Evolutionary conservation across 1,140 invertebrate genomes (phyloP), one percentile per base, ranked within the genome.

Genomic region (Chymomyza costata): DNA sequence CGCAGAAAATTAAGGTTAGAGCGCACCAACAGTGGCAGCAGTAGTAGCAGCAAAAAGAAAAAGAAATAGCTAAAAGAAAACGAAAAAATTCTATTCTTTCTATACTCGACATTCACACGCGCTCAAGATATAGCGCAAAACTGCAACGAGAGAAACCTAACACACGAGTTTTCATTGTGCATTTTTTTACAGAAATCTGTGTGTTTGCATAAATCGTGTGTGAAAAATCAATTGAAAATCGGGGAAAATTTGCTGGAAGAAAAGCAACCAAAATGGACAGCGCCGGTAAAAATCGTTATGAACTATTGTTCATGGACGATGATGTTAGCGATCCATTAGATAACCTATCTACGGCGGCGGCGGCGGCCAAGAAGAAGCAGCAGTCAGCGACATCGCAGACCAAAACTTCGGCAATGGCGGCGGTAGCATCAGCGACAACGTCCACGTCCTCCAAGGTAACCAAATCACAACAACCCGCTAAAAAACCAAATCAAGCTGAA

Each of bases 231-330:
- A 25, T 25, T 25, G 21, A 3, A 25, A 3, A 25, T 25, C 21
- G 21, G n/a, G 32, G 6, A 39, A 41, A 49, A 37, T 51, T 8
- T 34, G 11, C 28, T 31, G 39, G 32, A 38, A 25, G 38, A 57
- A 37, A 28, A 25, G 18, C 46, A 59, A 54, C 61, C 66, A 84
- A 60, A 66, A 97, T 97, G 95, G 95, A 97, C 89, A 94, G 92
- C 88, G 89, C 92, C 82, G 97, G 97, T 90, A 96, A 94, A 81
- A 98, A 98, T 89, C 93, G 96, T 88, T 97, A 95, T 88, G 93
- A 91, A 86, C 90, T 97, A 86, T 95, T 96, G 87, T 90, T 96
- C 85, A 89, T 91, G 86, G 92, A 94, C 83, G 93, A 93, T 86
- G 93, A 95, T 87, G 91, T 91, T 84, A 90, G 91, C 85, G 95